These are phyloP conservation scores for Sebastes ruberrimus DNA, from an alignment of 2,797 vertebrate genomes.

Conservation along the genomic window DNA sequence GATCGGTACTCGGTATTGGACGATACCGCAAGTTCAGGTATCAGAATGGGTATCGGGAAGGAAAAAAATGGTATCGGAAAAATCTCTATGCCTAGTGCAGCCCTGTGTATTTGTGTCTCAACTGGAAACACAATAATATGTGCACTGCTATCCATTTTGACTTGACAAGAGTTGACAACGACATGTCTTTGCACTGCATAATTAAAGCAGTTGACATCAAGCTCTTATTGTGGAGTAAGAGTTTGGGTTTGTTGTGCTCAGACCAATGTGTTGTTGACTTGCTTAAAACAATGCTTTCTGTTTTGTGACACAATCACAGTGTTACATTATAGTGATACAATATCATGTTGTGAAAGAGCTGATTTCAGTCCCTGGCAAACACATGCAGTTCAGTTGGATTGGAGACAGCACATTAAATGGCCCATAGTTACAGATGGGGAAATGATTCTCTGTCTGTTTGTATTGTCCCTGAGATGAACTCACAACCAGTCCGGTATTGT, in stretches of 20 bases:
- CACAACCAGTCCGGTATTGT: neutral
- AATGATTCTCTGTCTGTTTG: neutral
- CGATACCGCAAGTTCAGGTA: too few species aligned
- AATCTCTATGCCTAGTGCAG: neutral
- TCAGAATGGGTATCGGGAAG: too few species aligned
- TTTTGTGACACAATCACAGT: neutral
- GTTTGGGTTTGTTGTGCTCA: neutral
- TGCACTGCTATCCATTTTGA: neutral
- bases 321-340: neutral
- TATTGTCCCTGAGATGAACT: slow-evolving; percentile 4
- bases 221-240: neutral
- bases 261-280: neutral
- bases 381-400: neutral
- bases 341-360: neutral
- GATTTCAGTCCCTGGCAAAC: neutral
- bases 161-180: neutral
- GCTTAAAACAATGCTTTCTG: neutral
- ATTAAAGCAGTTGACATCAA: neutral
- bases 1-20: too few species aligned
- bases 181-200: neutral
- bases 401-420: neutral
- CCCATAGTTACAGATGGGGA: neutral
- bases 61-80: too few species aligned
- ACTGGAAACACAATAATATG: neutral
- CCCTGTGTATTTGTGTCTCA: neutral